Percentiles rank a stretch among this genome's conserved stretches.
Conservation (phyloP, 2,797 vertebrate genomes). For the Lepilemur septentrionalis region DNA sequence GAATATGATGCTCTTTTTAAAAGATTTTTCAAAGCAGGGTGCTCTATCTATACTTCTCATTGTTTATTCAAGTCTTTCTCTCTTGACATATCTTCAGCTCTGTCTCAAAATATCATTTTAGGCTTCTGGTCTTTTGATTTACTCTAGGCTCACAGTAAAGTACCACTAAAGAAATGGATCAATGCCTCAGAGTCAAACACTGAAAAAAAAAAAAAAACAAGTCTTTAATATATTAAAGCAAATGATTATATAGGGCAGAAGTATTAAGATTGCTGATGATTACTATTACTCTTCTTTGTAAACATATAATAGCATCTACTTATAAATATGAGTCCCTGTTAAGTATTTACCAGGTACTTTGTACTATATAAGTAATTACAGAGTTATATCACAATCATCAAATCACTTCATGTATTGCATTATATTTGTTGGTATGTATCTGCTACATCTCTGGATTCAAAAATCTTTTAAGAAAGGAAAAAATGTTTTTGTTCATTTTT, state of each 20-base stretch:
- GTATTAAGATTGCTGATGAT: not conserved
- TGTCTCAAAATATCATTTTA: slow-evolving; percentile 3
- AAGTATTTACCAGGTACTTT: not conserved
- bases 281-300: not conserved
- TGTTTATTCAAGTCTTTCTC: not conserved
- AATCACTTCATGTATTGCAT: not conserved
- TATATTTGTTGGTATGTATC: not conserved
- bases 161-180: not conserved
- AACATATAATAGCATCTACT: not conserved
- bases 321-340: not conserved
- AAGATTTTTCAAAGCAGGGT: not conserved
- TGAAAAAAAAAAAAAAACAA: not conserved
- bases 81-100: not conserved
- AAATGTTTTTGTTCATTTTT: not conserved
- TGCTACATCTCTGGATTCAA: not conserved
- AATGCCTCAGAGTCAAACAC: not conserved
- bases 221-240: not conserved
- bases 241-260: not conserved
- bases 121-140: not conserved
- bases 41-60: not conserved
- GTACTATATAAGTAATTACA: not conserved
- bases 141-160: not conserved
- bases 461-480: not conserved
- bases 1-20: slow-evolving; percentile 31
- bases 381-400: not conserved